Evolutionary conservation across 1,140 invertebrate species (phyloP), one percentile per base, ranked within the genome.

Genomic region (Lithobius niger): DNA sequence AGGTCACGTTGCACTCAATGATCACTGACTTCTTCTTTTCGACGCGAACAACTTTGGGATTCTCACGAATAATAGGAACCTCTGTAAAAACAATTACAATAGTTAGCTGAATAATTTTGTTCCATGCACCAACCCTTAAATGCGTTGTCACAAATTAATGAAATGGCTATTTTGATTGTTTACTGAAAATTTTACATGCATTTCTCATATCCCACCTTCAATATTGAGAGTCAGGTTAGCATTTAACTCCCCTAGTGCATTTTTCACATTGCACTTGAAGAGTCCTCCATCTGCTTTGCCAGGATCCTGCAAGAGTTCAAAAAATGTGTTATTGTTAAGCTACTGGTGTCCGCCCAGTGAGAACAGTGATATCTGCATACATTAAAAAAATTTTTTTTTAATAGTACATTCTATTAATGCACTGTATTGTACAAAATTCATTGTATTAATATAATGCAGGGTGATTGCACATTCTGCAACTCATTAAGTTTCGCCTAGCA

Each of bases 181-280:
- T n/a, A n/a, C n/a, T n/a, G n/a, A n/a, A n/a, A n/a, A n/a, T n/a
- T n/a, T n/a, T n/a, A n/a, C n/a, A n/a, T n/a, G n/a, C n/a, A n/a
- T n/a, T n/a, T n/a, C 10, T 47, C 22, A 47, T 47, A 59, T 78
- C 83, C 81, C 79, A 91, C 91, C 93, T 83, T 96, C 90, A 73
- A 98, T 92, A 73, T 98, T 97, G 56, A 99, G 77, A 55, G 92
- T 94, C 42, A 97, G 77, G 73, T 97, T 97, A 31, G 92, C 90
- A 71, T 95, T 96, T 44, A 94, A 79, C 79, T 98, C 94, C 60
- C 96, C 96, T 66, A 88, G 79, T 60, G 82, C 77, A 72, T 97
- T 98, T 71, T 95, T 97, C 57, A 97, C 92, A 65, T 93, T 94
- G 69, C 94, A 97, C 72, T 97, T 97, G 75, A 98, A 99, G 27